Evolutionary conservation across 2,888 invertebrate genomes (phyloP), one percentile per base, ranked within the genome.

Genomic region (Troides oblongomaculatus): DNA sequence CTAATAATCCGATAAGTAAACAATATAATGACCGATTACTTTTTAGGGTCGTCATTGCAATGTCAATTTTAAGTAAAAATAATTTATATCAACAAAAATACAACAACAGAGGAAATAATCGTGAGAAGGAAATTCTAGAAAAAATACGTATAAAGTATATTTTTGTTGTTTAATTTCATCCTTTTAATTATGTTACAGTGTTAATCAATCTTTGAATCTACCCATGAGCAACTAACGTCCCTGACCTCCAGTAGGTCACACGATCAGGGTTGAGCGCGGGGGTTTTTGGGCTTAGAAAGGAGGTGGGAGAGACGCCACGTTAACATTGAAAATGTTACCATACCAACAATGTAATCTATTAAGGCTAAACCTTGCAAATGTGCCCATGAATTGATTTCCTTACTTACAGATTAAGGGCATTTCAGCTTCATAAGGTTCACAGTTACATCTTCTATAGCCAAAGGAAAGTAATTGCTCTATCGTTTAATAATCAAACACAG

Each of bases 191-290:
- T 53, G 14, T 53, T 53, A 68, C 14, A 53, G 53, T 50, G 50
- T 60, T 60, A 59, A 59, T 57, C 59, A 39, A 69, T 59, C 50
- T 21, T 65, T 69, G 57, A 65, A 65, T 62, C 65, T 69, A 65
- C 46, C 57, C 57, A 67, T 74, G 81, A 88, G 87, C 85, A 88
- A 85, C 81, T 77, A 78, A 78, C 82, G 92, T 81, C 92, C 92
- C 78, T 91, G 92, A 92, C 90, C 92, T 86, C 80, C 73, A 83
- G 80, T 82, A 87, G 89, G 90, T 90, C 89, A 90, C 75, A 79
- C 79, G 76, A 77, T 75, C 77, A 73, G 76, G 76, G 77, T 53
- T 18, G n/a, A 53, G 53, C 53, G 53, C 53, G 53, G 53, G 78
- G 75, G 75, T 74, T 61, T 59, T 59, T 69, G 77, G 77, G 79